These are phyloP conservation scores for Sycon ciliatum DNA, from an alignment of 37 sponge, comb jelly and placozoan genomes.

Conservation along the genomic window DNA sequence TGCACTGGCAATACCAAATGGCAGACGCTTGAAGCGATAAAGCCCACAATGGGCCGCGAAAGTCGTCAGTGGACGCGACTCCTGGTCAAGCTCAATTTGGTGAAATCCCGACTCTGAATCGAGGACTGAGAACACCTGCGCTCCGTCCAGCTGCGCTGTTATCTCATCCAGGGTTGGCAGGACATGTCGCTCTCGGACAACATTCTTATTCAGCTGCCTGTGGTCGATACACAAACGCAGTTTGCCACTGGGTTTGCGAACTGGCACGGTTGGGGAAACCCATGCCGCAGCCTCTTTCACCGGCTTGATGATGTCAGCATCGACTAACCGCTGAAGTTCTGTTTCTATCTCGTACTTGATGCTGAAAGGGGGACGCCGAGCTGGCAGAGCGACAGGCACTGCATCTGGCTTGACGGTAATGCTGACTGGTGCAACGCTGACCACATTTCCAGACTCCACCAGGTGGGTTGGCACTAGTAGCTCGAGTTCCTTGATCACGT, in stretches of 20 bases:
- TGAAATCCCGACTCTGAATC: slow-evolving; percentile 38
- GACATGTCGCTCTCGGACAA: slow-evolving; percentile 14
- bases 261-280: slow-evolving; percentile 28
- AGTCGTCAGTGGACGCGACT: slow-evolving; percentile 32
- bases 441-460: too few relatives aligned
- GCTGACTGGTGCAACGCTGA: too few relatives aligned
- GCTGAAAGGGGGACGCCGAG: too few relatives aligned
- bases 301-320: too few relatives aligned
- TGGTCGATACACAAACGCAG: slow-evolving; percentile 38
- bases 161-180: slow-evolving; percentile 40
- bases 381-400: too few relatives aligned
- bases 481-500: too few relatives aligned
- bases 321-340: too few relatives aligned
- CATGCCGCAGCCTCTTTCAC: slow-evolving; percentile 34
- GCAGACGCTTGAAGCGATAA: slow-evolving; percentile 22
- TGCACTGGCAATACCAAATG: slow-evolving; percentile 43
- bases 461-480: too few relatives aligned
- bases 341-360: too few relatives aligned
- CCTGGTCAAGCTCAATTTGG: slow-evolving; percentile 29
- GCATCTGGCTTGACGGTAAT: too few relatives aligned
- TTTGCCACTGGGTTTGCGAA: not conserved
- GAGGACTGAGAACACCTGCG: slow-evolving; percentile 32
- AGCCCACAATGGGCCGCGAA: slow-evolving; percentile 40
- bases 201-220: slow-evolving; percentile 27
- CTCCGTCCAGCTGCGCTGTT: slow-evolving; percentile 26